These are phyloP conservation scores for Drosophila obscura DNA, from an alignment of 1,140 invertebrate genomes.

Conservation along the genomic window DNA sequence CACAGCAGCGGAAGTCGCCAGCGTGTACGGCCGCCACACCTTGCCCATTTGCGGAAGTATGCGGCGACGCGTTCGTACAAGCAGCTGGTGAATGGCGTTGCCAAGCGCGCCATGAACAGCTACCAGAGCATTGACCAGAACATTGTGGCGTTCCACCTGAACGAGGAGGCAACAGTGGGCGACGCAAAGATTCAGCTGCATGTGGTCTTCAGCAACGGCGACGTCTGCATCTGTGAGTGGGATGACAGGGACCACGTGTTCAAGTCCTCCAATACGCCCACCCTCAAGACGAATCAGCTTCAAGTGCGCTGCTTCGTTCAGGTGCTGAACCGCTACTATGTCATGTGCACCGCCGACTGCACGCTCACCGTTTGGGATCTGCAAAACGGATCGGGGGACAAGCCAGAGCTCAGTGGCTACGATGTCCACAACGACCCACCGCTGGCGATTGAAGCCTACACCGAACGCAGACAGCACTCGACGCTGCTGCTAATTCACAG, in stretches of 20 bases:
- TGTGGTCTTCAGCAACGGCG: constrained; percentile 56
- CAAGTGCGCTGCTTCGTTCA: constrained; percentile 39
- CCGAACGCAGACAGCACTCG: constrained; percentile 22
- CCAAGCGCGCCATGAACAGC: constrained; percentile 27
- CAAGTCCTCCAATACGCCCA: constrained; percentile 23
- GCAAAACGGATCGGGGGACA: constrained; percentile 19
- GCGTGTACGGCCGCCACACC: constrained; percentile 10
- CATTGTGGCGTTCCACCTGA: constrained; percentile 51
- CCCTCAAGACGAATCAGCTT: constrained; percentile 25
- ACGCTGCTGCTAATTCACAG: constrained; percentile 55
- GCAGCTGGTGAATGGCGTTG: constrained; percentile 46
- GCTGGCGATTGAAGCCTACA: constrained; percentile 27
- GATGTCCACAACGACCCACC: constrained; percentile 19
- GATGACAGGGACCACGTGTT: constrained; percentile 44
- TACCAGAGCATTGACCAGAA: constrained; percentile 21
- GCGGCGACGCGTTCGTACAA: constrained; percentile 21
- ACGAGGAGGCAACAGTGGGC: constrained; percentile 27
- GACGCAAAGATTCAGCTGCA: constrained; percentile 49
- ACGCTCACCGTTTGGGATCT: constrained; percentile 49
- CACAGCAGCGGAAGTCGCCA: constrained; percentile 13
- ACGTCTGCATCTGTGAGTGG: constrained; percentile 60
- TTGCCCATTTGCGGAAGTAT: constrained; percentile 7
- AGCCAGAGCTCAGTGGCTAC: constrained; percentile 8
- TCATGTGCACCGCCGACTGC: constrained; percentile 45
- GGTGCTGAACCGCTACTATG: constrained; percentile 48